Evolutionary conservation across 2,888 invertebrate species (phyloP).

Genomic region (Oscheius sp.): DNA sequence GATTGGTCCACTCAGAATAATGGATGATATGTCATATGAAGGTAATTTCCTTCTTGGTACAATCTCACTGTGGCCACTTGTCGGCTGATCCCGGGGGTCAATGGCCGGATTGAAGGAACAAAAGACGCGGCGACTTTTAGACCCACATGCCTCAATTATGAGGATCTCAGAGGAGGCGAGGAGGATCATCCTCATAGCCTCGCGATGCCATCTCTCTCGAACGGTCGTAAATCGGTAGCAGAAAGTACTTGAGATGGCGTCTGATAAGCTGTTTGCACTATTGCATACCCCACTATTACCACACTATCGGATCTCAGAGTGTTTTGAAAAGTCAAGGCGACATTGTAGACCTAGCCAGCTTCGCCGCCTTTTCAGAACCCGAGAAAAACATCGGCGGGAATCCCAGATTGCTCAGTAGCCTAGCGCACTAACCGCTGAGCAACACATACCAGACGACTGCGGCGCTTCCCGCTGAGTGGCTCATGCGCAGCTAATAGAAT

Average conservation of each 20-base stretch:
- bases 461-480: too few species aligned
- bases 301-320: too few species aligned
- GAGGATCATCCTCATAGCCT: constrained; percentile 11
- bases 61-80: constrained; percentile 30
- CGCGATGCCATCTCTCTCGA: constrained; percentile 14
- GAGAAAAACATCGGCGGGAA: too few species aligned
- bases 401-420: too few species aligned
- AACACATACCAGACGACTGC: too few species aligned
- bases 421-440: too few species aligned
- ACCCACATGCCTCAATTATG: constrained; percentile 15
- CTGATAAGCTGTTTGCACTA: constrained; percentile 4
- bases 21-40: constrained; percentile 4
- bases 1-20: constrained; percentile 8
- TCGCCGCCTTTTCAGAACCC: too few species aligned
- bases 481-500: too few species aligned
- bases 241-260: constrained; percentile 21
- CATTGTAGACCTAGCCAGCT: too few species aligned
- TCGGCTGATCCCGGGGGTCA: constrained; percentile 31
- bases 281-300: not conserved
- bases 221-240: constrained; percentile 30
- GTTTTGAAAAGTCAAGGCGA: too few species aligned
- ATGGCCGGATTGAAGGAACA: constrained; percentile 26
- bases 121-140: constrained; percentile 31
- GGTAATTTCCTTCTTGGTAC: not conserved
- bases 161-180: constrained; percentile 5